Conservation (phyloP, 2,113 vertebrate genomes). For the Corydoras sp. region DNA sequence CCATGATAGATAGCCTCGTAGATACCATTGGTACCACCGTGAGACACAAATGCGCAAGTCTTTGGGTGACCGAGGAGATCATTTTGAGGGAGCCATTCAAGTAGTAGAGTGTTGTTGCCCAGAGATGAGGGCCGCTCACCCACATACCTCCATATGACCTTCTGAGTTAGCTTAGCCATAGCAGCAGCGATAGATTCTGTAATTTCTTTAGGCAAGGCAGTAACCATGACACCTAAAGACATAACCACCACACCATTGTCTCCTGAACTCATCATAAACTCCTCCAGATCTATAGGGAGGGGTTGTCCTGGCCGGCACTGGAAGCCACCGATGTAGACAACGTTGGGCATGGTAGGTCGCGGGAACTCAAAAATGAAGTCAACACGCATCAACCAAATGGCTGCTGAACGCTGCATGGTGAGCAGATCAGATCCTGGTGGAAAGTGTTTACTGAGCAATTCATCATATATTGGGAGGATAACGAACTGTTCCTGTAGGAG, state of each 20-base stretch:
- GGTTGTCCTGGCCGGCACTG: constrained; percentile 55
- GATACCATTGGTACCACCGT: constrained; percentile 66
- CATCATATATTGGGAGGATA: constrained; percentile 52
- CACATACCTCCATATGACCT: constrained; percentile 61
- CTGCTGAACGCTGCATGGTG: constrained; percentile 54
- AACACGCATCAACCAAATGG: constrained; percentile 61
- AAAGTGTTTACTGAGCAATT: constrained; percentile 57
- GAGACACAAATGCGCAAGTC: constrained; percentile 60
- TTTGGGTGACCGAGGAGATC: constrained; percentile 67
- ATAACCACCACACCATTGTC: constrained; percentile 65
- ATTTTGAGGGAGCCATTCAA: constrained; percentile 65
- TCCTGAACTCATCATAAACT: constrained; percentile 63
- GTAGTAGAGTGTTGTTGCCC: constrained; percentile 64
- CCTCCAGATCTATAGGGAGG: constrained; percentile 55
- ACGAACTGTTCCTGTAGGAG: constrained; percentile 37
- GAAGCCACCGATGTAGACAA: constrained; percentile 67
- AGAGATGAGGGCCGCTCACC: constrained; percentile 54
- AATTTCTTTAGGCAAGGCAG: constrained; percentile 46
- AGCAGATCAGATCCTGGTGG: constrained; percentile 55
- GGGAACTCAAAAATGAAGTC: constrained; percentile 67
- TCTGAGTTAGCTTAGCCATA: constrained; percentile 65
- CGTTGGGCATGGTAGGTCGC: constrained; percentile 62
- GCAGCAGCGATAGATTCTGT: constrained; percentile 59
- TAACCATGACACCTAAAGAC: constrained; percentile 63
- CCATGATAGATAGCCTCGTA: constrained; percentile 68